These are phyloP conservation scores for Scortum barcoo DNA, from an alignment of 2,113 vertebrate genomes.

Conservation along the genomic window DNA sequence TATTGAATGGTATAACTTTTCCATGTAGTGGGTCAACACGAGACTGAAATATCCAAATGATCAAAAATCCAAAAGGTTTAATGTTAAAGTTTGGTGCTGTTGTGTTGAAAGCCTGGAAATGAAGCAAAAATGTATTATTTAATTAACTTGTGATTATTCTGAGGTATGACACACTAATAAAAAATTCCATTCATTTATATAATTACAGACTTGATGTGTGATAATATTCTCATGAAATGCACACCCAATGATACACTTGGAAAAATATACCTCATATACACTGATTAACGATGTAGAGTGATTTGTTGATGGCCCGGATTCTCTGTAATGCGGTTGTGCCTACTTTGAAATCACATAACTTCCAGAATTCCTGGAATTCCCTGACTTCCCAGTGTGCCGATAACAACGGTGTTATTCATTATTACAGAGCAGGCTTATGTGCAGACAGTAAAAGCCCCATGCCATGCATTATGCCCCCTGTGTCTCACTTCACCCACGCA, in stretches of 20 bases:
- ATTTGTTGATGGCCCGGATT: constrained; percentile 53
- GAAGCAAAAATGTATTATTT: too few relatives aligned
- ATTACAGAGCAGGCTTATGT: constrained; percentile 56
- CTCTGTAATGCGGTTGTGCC: constrained; percentile 44
- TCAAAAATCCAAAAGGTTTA: too few relatives aligned
- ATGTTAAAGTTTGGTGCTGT: too few relatives aligned
- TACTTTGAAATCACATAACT: constrained; percentile 42
- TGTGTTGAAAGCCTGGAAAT: too few relatives aligned
- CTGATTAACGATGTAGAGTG: neutral
- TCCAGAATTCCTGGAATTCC: constrained; percentile 67
- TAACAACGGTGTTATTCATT: constrained; percentile 63
- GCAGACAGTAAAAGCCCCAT: constrained; percentile 45
- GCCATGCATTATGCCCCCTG: constrained; percentile 56
- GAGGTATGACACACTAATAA: neutral
- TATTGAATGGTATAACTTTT: too few relatives aligned
- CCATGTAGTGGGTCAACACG: too few relatives aligned
- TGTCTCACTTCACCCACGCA: constrained; percentile 45
- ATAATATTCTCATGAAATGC: neutral
- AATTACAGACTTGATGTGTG: neutral
- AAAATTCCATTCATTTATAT: constrained; percentile 8
- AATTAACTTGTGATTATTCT: neutral
- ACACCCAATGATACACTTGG: neutral
- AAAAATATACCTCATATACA: neutral
- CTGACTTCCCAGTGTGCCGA: constrained; percentile 38
- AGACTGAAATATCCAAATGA: too few relatives aligned